Evolutionary conservation across 2,797 vertebrate genomes (phyloP), one percentile per base, ranked within the genome.

Genomic region (Tauraco hartlaubi): DNA sequence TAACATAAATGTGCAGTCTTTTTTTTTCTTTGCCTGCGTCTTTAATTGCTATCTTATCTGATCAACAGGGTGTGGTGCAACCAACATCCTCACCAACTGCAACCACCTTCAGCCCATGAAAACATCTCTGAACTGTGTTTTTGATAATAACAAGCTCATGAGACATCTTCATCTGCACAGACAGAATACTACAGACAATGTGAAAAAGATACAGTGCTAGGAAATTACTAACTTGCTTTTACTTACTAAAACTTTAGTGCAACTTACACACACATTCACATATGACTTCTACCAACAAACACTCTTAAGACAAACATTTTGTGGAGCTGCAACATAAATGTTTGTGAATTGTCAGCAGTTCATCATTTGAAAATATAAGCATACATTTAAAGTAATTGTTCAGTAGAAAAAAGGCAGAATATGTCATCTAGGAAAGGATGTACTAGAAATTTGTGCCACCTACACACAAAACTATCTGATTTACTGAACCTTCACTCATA

Each of bases 41-140:
- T 90, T 91, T 86, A 71, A 81, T 66, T 89, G 66, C 52, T 81
- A 26, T 64, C 82, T 98, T 98, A 98, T 98, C 98, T 98, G 98
- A 98, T 97, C 59, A 92, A 95, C 74, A 96, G 97, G 98, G 98
- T 97, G 98, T 97, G 96, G 97, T 88, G 63, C 96, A 48, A 59
- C 88, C 76, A 78, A 97, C 68, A 97, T 95, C 90, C 90, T 94
- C 93, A 85, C 16, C 85, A 95, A 96, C 92, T 83, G 77, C 97
- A 28, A 90, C 88, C 71, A 88, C 77, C 44, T 64, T 78, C 69
- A 84, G 66, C 66, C 55, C 79, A 67, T 28, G 22, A 92, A 91
- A 96, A 94, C 88, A 92, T 26, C 33, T 85, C 43, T 85, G 55
- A 94, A 71, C 48, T 63, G 15, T 9, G 11, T 28, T 74, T 73